phyloP scores from a whole-genome alignment of 2,888 invertebrate genomes.

The Tenthredo amoena region DNA sequence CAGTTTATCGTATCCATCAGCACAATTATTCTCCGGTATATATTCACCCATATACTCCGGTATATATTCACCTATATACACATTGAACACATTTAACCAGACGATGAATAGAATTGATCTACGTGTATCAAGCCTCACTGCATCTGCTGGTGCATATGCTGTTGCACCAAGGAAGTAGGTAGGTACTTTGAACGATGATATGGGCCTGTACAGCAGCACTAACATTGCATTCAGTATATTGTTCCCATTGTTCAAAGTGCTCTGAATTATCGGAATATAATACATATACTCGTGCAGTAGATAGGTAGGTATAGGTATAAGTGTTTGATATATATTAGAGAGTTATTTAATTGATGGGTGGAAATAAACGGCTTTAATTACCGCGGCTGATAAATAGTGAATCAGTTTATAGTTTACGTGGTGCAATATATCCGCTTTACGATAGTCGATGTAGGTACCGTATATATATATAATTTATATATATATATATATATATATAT shows the following conservation, averaged over 20 bases:
- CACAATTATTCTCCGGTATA: neutral
- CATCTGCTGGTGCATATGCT: neutral
- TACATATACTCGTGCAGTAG: neutral
- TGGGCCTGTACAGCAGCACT: neutral
- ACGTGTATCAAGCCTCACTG: neutral
- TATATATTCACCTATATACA: neutral
- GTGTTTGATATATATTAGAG: neutral
- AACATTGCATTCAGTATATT: neutral
- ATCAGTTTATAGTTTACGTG: neutral
- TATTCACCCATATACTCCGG: neutral
- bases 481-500: neutral
- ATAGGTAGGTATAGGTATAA: neutral
- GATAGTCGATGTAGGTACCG: neutral
- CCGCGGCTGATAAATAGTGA: neutral
- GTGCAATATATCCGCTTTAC: neutral
- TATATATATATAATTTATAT: too few relatives aligned
- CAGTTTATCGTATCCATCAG: neutral
- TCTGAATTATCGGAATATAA: conserved; percentile 7
- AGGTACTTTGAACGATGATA: conserved; percentile 14
- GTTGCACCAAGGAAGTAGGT: neutral
- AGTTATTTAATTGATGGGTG: neutral
- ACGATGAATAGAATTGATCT: neutral
- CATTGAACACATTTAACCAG: neutral
- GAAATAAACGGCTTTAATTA: neutral
- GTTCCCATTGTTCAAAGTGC: conserved; percentile 6